phyloP scores from a whole-genome alignment of 2,797 vertebrate species.

The Clarias laeviceps region DNA sequence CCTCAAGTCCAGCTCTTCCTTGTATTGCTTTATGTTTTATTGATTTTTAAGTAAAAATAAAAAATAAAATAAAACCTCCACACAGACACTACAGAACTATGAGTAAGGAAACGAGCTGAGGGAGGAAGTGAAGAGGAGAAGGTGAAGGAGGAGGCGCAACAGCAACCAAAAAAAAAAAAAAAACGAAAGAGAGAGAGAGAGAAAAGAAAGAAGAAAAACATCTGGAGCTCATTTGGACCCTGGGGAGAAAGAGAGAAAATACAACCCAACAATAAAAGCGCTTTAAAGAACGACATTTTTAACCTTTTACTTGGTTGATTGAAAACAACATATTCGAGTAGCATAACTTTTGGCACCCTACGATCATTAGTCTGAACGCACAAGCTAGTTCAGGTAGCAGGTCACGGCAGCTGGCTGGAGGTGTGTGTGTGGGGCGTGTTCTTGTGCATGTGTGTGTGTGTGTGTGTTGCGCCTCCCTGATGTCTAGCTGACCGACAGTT shows the following conservation, averaged over 20 bases:
- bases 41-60: background rate
- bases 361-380: background rate
- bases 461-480: background rate
- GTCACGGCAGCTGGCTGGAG: background rate
- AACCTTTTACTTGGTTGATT: background rate
- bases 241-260: slow-evolving; percentile 37
- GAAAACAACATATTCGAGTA: background rate
- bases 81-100: background rate
- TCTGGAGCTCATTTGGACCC: slow-evolving; percentile 76
- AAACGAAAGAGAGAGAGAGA: background rate
- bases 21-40: background rate
- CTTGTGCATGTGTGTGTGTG: background rate
- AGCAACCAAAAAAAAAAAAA: slow-evolving; percentile 25
- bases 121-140: slow-evolving; percentile 69
- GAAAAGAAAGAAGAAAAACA: slow-evolving; percentile 58
- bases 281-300: slow-evolving; percentile 18
- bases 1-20: background rate
- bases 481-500: background rate
- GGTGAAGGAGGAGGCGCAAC: slow-evolving; percentile 34
- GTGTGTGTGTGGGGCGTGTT: background rate
- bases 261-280: slow-evolving; percentile 36
- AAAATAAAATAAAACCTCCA: background rate
- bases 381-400: slow-evolving; percentile 12
- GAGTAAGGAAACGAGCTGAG: background rate
- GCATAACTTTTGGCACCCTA: slow-evolving; percentile 8